Conservation (phyloP, 2,797 vertebrate species). For the Malacoctenus gilli region DNA sequence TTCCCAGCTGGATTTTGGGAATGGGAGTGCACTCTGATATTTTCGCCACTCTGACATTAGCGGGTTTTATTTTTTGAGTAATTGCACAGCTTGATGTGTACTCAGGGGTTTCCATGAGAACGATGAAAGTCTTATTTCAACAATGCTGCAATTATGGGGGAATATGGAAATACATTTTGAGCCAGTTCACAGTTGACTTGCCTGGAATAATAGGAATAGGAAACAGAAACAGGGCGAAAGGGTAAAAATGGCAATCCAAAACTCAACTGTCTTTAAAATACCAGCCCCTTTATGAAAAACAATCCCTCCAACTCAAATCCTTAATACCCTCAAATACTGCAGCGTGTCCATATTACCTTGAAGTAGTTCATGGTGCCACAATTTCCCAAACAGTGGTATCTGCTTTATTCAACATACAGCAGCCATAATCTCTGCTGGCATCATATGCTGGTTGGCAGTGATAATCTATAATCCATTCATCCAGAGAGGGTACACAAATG, state of each 20-base stretch:
- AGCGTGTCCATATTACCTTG: slow-evolving; percentile 66
- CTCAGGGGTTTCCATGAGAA: slow-evolving; percentile 80
- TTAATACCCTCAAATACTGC: slow-evolving; percentile 63
- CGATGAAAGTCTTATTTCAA: slow-evolving; percentile 79
- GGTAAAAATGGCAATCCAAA: slow-evolving; percentile 70
- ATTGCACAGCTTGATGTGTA: slow-evolving; percentile 79
- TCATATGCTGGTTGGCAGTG: slow-evolving; percentile 79
- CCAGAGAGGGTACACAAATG: slow-evolving; percentile 81
- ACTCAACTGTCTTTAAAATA: slow-evolving; percentile 73
- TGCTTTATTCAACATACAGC: slow-evolving; percentile 75
- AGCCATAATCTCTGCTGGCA: slow-evolving; percentile 79
- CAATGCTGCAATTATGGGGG: slow-evolving; percentile 78
- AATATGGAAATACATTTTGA: slow-evolving; percentile 80
- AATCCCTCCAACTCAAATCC: slow-evolving; percentile 57
- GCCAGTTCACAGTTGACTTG: slow-evolving; percentile 78
- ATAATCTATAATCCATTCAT: slow-evolving; percentile 84
- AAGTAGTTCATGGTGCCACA: slow-evolving; percentile 65
- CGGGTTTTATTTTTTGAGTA: slow-evolving; percentile 79
- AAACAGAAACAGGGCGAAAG: slow-evolving; percentile 69
- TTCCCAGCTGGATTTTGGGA: slow-evolving; percentile 77
- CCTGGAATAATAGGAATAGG: slow-evolving; percentile 76
- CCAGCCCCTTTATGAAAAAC: slow-evolving; percentile 50
- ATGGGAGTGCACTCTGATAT: slow-evolving; percentile 75
- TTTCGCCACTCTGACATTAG: slow-evolving; percentile 79
- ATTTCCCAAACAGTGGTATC: slow-evolving; percentile 74